A percentile compares a stretch with the other conserved stretches of the same genome.
Evolutionary conservation across 2,888 invertebrate species (phyloP).

Genomic region (Psylliodes chrysocephalus): DNA sequence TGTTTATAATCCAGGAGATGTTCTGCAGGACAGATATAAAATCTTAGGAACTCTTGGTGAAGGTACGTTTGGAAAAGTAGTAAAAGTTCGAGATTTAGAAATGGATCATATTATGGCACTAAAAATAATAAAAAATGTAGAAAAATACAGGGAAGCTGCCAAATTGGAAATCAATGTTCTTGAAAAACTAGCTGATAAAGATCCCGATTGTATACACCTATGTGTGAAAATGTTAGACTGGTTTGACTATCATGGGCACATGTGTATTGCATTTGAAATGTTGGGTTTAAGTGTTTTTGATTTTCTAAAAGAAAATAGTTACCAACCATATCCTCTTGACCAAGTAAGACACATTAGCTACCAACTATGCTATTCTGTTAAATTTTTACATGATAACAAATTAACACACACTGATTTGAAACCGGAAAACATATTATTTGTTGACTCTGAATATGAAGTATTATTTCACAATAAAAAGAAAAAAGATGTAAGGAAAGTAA

Average conservation of each 20-base stretch:
- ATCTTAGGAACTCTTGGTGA: slow-evolving; percentile 98
- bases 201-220: slow-evolving; percentile 92
- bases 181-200: slow-evolving; percentile 93
- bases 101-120: slow-evolving; percentile 95
- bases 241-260: slow-evolving; percentile 98
- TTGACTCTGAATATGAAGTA: slow-evolving; percentile 91
- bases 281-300: slow-evolving; percentile 97
- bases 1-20: slow-evolving; percentile 98
- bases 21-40: slow-evolving; percentile 99
- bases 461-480: slow-evolving; percentile 82
- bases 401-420: slow-evolving; percentile 99
- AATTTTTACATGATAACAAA: slow-evolving; percentile 97
- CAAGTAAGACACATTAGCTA: slow-evolving; percentile 98
- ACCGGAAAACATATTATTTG: slow-evolving; percentile 98
- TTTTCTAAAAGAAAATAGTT: slow-evolving; percentile 98
- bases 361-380: slow-evolving; percentile 95
- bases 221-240: slow-evolving; percentile 97
- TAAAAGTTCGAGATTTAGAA: slow-evolving; percentile 96
- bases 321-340: slow-evolving; percentile 96
- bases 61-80: slow-evolving; percentile 99
- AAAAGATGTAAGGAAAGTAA: slow-evolving; percentile 87
- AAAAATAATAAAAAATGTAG: slow-evolving; percentile 99
- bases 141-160: slow-evolving; percentile 99
- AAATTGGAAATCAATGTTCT: slow-evolving; percentile 98
- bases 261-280: slow-evolving; percentile 98